Conservation (phyloP, 1,140 invertebrate genomes). For the Centruroides vittatus region DNA sequence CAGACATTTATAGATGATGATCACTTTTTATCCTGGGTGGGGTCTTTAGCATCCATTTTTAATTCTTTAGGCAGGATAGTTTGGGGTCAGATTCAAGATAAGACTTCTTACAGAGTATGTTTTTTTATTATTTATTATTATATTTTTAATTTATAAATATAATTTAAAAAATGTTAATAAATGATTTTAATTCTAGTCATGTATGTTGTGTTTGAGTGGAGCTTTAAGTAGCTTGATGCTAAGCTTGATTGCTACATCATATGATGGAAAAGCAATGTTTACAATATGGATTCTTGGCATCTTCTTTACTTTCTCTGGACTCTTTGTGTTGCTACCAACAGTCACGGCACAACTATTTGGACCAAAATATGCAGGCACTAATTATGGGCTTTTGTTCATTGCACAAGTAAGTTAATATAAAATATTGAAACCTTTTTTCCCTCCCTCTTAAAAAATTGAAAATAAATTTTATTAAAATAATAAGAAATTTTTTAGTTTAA, state of each 20-base stretch:
- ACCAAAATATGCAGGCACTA: conserved; percentile 18
- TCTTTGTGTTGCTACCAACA: conserved; percentile 24
- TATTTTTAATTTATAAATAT: neutral
- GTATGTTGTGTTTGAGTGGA: neutral
- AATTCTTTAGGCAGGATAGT: conserved; percentile 33
- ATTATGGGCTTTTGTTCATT: conserved; percentile 24
- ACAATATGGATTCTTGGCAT: conserved; percentile 23
- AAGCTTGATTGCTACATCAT: conserved; percentile 2
- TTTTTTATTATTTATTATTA: neutral
- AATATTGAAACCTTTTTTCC: too few species aligned
- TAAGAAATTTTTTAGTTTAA: too few species aligned
- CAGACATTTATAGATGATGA: conserved; percentile 35
- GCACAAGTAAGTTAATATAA: conserved; percentile 16
- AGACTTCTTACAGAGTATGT: conserved; percentile 27
- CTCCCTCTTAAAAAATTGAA: too few species aligned
- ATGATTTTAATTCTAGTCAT: neutral
- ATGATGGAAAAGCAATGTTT: conserved; percentile 13
- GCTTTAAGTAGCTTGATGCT: conserved; percentile 5
- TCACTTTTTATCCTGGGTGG: conserved; percentile 32
- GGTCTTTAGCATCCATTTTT: conserved; percentile 34
- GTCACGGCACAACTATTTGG: conserved; percentile 23
- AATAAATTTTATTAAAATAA: too few species aligned
- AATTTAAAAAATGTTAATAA: neutral
- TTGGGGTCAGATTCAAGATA: conserved; percentile 34
- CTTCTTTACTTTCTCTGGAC: conserved; percentile 25